Percentiles rank a stretch among this genome's conserved stretches.
Conservation (phyloP, 2,113 vertebrate species). For the Microtus pennsylvanicus region DNA sequence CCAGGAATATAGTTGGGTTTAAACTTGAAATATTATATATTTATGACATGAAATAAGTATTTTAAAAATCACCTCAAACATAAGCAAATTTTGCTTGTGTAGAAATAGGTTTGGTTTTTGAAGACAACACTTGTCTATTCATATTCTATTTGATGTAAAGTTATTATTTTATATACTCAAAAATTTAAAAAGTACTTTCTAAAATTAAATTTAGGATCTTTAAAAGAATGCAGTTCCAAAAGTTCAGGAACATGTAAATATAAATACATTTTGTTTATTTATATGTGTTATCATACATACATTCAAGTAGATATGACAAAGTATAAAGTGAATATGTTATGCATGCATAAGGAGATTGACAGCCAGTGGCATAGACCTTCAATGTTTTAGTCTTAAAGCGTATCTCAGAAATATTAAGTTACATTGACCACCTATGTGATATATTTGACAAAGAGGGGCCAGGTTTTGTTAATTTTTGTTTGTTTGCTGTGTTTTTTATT, state of each 20-base stretch:
- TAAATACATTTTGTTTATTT: not conserved
- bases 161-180: not conserved
- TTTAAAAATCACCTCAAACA: not conserved
- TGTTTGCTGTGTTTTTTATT: not conserved
- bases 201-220: constrained; percentile 37
- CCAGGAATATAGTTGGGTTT: not conserved
- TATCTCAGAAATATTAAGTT: not conserved
- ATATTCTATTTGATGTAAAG: not conserved
- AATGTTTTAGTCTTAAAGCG: not conserved
- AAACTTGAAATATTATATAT: not conserved
- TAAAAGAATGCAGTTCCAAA: not conserved
- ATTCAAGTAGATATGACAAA: not conserved
- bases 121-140: not conserved
- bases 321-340: not conserved
- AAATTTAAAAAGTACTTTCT: not conserved
- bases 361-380: not conserved
- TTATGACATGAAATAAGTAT: not conserved
- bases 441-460: not conserved
- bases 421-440: not conserved
- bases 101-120: constrained; percentile 28
- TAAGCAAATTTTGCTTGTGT: not conserved
- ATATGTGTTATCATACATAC: not conserved
- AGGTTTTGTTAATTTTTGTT: not conserved
- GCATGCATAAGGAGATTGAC: not conserved
- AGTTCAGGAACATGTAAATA: not conserved